Conservation (phyloP, 1,140 invertebrate species). For the Agraylea sexmaculata region DNA sequence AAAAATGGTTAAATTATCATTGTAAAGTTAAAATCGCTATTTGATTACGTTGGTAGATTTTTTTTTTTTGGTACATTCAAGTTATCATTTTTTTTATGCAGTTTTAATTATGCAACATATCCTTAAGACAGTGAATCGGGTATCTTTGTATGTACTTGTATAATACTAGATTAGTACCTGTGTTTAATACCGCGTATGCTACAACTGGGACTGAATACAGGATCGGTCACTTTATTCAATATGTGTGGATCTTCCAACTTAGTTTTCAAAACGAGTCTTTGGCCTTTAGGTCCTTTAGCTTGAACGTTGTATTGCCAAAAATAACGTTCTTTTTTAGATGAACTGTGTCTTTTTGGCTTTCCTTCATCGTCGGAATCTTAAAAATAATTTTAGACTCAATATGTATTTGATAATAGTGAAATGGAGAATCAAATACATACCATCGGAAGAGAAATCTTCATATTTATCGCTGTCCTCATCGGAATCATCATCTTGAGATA, state of each 20-base stretch:
- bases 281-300: conserved; percentile 94
- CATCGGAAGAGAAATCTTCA: conserved; percentile 73
- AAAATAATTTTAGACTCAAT: conserved; percentile 16
- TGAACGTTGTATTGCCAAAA: conserved; percentile 99
- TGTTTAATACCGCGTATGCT: conserved; percentile 83
- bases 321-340: conserved; percentile 68
- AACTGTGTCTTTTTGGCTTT: conserved; percentile 31
- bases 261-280: conserved; percentile 67
- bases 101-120: too few species aligned
- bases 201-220: conserved; percentile 84
- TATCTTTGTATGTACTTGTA: too few species aligned
- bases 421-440: conserved; percentile 21
- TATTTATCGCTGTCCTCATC: conserved; percentile 74
- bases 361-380: conserved; percentile 55
- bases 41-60: too few species aligned
- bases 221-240: conserved; percentile 79
- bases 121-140: too few species aligned
- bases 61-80: too few species aligned
- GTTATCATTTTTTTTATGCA: too few species aligned
- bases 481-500: conserved; percentile 74
- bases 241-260: conserved; percentile 87
- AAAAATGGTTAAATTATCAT: too few species aligned
- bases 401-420: neutral
- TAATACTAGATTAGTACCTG: conserved; percentile 45
- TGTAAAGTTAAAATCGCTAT: too few species aligned